Evolutionary conservation across 23 tunicate genomes (phyloP).

Genomic region (Trididemnum clinides): DNA sequence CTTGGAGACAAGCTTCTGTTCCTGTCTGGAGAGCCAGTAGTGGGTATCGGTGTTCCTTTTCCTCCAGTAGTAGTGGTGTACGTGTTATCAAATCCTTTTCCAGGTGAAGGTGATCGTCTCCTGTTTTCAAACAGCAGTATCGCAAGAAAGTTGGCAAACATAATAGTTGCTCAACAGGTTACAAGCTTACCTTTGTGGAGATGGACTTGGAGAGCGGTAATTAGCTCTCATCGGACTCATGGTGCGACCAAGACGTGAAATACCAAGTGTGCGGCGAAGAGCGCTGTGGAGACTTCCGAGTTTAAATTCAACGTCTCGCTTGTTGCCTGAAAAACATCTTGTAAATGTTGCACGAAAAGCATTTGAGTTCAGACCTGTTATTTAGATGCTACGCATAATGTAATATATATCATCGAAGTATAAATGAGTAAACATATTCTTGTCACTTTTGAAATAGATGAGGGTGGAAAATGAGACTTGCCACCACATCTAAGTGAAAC

Average conservation of each 20-base stretch:
- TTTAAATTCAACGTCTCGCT: constrained; percentile 98
- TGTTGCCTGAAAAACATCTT: constrained; percentile 53
- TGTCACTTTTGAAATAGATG: no score
- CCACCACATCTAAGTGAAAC: no score
- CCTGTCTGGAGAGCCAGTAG: constrained; percentile 94
- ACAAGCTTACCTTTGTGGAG: constrained; percentile 83
- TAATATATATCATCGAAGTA: no score
- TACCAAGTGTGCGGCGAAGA: constrained; percentile 93
- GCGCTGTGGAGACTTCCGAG: constrained; percentile 97
- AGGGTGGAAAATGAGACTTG: no score
- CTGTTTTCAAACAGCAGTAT: neutral
- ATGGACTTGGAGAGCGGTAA: constrained; percentile 83
- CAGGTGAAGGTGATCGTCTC: constrained; percentile 87
- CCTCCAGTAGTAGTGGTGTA: constrained; percentile 95
- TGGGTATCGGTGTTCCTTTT: constrained; percentile 92
- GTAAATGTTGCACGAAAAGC: no score
- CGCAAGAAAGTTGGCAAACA: neutral
- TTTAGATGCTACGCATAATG: no score
- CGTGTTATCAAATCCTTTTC: constrained; percentile 92
- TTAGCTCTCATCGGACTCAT: constrained; percentile 96
- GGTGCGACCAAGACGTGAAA: constrained; percentile 95
- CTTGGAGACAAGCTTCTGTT: constrained; percentile 90
- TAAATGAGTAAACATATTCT: no score
- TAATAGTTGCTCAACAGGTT: neutral
- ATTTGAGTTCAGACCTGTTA: no score